Base-by-base conservation (phyloP, 2,113 vertebrate species). In the Dasyprocta punctata region DNA sequence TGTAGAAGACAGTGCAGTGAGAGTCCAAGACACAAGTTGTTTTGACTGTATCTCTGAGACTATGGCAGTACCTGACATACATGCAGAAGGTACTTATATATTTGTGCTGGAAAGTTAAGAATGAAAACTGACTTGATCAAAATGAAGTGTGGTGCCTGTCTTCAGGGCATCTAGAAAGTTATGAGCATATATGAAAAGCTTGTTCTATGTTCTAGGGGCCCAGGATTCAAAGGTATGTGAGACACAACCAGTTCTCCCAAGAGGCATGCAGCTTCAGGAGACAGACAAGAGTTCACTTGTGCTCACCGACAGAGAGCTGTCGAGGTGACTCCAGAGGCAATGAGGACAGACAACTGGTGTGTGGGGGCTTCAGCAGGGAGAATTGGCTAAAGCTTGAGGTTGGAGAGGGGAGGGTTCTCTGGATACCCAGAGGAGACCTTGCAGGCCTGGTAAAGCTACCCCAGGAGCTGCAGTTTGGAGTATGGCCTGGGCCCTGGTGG, bases 281-380 rank as follows among this genome's bases (percentile, higher is more conserved):
- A 44, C 0, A 0, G 38, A 24, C 1, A 0, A 38, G 41, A 44
- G 17, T 20, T 14, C 14, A 33, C 1, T 16, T 13, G 3, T 0
- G 12, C 10, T 28, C 7, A 3, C 26, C 7, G 4, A 1, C 24
- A 41, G 54, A 86, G 47, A 0, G 20, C 44, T 19, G 1, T 0
- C 0, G 10, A 36, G 89, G 63, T 19, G 4, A 3, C 49, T 47
- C 7, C 7, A 6, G 49, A 36, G 24, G 1, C 28, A 1, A 10
- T 14, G 63, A 63, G 17, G 24, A 11, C 16, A 75, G 56, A 26
- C 19, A 41, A 16, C 20, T 9, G 3, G 60, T 4, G 11, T 41
- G 33, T 0, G 17, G 11, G 0, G 14, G 0, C 24, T 73, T 49
- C 67, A 60, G 47, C 41, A 3, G 20, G 69, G 28, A 77, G 33